Evolutionary conservation across 2,888 invertebrate genomes (phyloP).

Genomic region (Sipunculus nudus): DNA sequence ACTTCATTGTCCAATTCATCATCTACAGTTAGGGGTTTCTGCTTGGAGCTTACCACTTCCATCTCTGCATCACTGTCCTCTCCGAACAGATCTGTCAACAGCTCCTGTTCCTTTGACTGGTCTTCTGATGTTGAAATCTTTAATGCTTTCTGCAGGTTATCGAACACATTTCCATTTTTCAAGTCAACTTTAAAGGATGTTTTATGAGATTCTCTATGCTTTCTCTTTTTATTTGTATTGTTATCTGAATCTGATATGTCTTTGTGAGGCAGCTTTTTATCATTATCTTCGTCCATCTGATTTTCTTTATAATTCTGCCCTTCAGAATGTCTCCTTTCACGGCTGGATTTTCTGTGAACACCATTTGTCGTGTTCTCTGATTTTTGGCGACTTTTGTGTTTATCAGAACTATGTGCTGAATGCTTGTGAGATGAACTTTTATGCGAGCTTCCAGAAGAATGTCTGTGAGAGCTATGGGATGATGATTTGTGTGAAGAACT

Average conservation of each 20-base stretch:
- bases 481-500: too few species aligned
- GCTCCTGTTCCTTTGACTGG: too few species aligned
- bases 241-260: too few species aligned
- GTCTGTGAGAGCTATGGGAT: too few species aligned
- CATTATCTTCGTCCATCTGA: background rate
- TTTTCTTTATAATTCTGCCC: background rate
- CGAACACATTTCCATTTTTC: background rate
- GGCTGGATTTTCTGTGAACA: too few species aligned
- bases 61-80: conserved; percentile 12
- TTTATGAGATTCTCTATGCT: background rate
- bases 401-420: background rate
- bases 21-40: background rate
- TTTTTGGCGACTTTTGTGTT: background rate
- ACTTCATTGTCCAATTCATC: background rate
- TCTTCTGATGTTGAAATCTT: background rate
- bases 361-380: background rate
- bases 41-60: background rate
- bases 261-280: background rate
- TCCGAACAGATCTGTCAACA: conserved; percentile 21
- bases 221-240: background rate
- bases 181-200: too few species aligned
- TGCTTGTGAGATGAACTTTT: background rate
- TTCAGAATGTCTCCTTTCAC: background rate
- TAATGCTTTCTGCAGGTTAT: background rate
- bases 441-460: background rate